Evolutionary conservation across 2,888 invertebrate genomes (phyloP), one percentile per base, ranked within the genome.

Genomic region (Crematogaster levior): DNA sequence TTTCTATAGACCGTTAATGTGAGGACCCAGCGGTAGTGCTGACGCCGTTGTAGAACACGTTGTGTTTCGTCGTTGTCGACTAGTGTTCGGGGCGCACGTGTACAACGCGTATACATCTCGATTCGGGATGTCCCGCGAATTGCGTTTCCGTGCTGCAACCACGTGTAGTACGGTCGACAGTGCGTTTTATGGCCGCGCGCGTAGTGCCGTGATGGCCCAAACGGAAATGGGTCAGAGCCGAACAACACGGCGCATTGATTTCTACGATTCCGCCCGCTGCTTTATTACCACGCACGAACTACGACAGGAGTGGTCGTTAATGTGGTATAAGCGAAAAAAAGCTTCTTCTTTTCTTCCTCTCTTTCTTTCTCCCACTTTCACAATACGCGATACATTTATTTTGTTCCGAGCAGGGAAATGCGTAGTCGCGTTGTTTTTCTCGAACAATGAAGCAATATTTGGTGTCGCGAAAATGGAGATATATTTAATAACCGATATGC

Each of bases 151-250:
- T 40, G 74, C 68, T 73, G 74, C 58, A 24, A 73, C 81, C 65
- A 40, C 75, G 34, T 48, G 58, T 58, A 51, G 53, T 30, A 34
- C 21, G 34, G 68, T 18, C 56, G 68, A 56, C 70, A 46, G 65
- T 81, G 83, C 56, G 80, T 79, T 88, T 88, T 72, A 86, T 77
- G 85, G 63, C 9, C 65, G 48, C 40, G 34, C n/a, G 51, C 48
- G 37, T 34, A 18, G 53, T 12, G 63, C 18, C 70, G 18, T 21
- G 72, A 72, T 46, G 81, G 66, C 7, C 70, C 72, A 60, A 58
- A 58, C 82, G 89, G 85, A 89, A 89, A 86, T 85, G 84, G 87
- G 83, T 89, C 85, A 83, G 63, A 83, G 79, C 66, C 79, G 60
- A 82, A 65, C 77, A 46, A 65, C 70, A 72, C 63, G 75, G 56